A percentile compares a stretch with the other conserved stretches of the same genome.
phyloP scores from a whole-genome alignment of 2,797 vertebrate species.

The Typhlichthys eigenmanni region DNA sequence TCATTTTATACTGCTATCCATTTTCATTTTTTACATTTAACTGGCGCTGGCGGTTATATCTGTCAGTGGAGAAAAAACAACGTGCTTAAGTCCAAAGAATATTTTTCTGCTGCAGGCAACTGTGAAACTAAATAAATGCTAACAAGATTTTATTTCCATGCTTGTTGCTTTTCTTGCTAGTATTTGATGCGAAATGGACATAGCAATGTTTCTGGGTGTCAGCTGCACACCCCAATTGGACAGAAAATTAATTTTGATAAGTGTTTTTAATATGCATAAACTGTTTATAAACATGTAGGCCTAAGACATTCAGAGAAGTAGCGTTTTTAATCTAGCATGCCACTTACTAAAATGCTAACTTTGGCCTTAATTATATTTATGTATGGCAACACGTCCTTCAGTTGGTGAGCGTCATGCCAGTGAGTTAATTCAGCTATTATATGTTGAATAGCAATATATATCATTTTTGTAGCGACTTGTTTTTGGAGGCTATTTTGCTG shows the following conservation, averaged over 20 bases:
- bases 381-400: conserved; percentile 60
- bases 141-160: conserved; percentile 82
- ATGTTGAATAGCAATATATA: conserved; percentile 81
- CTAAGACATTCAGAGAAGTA: conserved; percentile 47
- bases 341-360: conserved; percentile 57
- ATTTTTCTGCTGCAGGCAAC: conserved; percentile 97
- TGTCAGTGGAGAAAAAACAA: conserved; percentile 78
- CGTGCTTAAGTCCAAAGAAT: conserved; percentile 99
- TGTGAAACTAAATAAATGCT: conserved; percentile 95
- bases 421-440: conserved; percentile 71
- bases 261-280: conserved; percentile 44
- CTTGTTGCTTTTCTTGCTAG: conserved; percentile 69
- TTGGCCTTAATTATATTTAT: conserved; percentile 54
- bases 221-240: conserved; percentile 56
- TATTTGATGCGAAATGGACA: conserved; percentile 60
- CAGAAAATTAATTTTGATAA: conserved; percentile 64
- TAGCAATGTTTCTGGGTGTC: conserved; percentile 54
- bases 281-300: conserved; percentile 43
- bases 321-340: conserved; percentile 49
- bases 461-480: conserved; percentile 75
- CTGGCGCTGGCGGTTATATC: conserved; percentile 81
- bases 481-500: conserved; percentile 72
- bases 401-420: conserved; percentile 49
- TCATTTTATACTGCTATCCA: conserved; percentile 69
- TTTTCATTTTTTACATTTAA: conserved; percentile 64